These are phyloP conservation scores for Cercopithecus petaurista DNA, from an alignment of 2,797 vertebrate species.

Conservation along the genomic window DNA sequence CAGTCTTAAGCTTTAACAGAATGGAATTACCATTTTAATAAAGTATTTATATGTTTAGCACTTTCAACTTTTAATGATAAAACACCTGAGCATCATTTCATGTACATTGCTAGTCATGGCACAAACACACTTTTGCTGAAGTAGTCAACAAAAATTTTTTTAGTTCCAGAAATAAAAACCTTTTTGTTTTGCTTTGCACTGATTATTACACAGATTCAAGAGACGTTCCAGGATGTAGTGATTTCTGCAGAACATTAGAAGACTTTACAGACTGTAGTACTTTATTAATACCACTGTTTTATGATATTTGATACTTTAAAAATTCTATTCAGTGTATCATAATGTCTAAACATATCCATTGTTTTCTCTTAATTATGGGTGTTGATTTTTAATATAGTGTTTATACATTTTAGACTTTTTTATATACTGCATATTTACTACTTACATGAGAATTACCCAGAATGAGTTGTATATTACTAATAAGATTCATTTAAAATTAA, in stretches of 20 bases:
- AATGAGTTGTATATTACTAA: neutral
- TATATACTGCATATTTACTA: neutral
- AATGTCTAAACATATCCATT: neutral
- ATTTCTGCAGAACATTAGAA: neutral
- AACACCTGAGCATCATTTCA: neutral
- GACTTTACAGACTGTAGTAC: neutral
- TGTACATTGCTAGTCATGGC: neutral
- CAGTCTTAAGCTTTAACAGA: neutral
- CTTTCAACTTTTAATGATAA: neutral
- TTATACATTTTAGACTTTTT: neutral
- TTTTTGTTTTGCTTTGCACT: neutral
- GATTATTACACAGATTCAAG: neutral
- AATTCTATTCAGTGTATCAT: neutral
- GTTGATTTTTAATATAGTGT: neutral
- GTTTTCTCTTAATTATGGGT: neutral
- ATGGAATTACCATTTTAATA: neutral
- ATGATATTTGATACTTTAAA: neutral
- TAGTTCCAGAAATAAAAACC: neutral
- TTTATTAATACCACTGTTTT: neutral
- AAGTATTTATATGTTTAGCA: neutral
- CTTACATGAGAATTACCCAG: neutral
- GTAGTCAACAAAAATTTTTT: neutral
- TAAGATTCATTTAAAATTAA: neutral
- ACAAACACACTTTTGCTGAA: neutral
- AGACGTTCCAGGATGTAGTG: neutral